Base-by-base conservation (phyloP, 2,113 vertebrate genomes). In the Merops nubicus region DNA sequence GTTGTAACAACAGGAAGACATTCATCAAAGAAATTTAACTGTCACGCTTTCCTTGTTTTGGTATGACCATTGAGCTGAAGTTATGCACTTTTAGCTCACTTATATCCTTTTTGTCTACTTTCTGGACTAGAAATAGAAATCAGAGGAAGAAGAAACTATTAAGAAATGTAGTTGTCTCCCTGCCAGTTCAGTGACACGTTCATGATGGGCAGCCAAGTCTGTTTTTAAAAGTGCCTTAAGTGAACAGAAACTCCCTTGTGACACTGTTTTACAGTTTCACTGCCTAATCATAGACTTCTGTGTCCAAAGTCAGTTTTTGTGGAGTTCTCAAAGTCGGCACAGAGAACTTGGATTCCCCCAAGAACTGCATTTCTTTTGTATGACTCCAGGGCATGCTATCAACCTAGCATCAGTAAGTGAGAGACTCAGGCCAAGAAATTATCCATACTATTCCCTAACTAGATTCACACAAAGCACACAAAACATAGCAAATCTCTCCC, bases 1-100 rank as follows among this genome's bases (percentile, higher is more conserved):
- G 50, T 93, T 94, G 48, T 40, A 96, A 93, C 45, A 96, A 82
- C 72, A 92, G 73, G 65, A 47, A 91, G 64, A 96, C 90, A 33
- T 80, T 95, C 67, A 78, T 89, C 78, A 88, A 63, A 93, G 77
- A 96, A 95, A 48, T 91, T 93, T 80, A 96, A 95, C 74, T 80
- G 79, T 68, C 70, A 83, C 8, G 8, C 47, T 75, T 70, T 97
- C 33, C 77, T 67, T 81, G 31, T 76, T 91, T 91, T 75, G 29
- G 12, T 85, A 78, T 9, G 59, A 62, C 56, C 76, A 79, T 14
- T 48, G 8, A 60, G 14, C 53, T 91, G 16, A 96, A 97, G 76
- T 70, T 91, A 77, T 19, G 56, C 48, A 69, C 59, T 85, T 78
- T 79, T 76, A 92, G 63, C 48, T 48, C 54, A 57, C 34, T 89